phyloP scores from a whole-genome alignment of 2,113 vertebrate genomes.

The Rhinichthys klamathensis region DNA sequence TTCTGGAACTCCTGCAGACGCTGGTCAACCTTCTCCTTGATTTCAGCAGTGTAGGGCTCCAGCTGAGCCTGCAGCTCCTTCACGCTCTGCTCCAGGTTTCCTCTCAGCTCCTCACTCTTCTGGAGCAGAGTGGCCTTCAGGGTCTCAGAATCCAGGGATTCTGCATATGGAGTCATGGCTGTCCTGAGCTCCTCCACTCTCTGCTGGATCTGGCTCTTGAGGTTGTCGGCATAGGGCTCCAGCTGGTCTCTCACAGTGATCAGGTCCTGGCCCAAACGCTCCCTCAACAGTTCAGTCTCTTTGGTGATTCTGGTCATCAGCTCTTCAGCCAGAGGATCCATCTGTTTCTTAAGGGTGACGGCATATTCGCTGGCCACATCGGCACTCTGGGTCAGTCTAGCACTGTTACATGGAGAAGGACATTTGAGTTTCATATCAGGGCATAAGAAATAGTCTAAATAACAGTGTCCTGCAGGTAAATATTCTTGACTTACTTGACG shows the following conservation, averaged over 20 bases:
- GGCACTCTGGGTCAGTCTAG: slow-evolving; percentile 59
- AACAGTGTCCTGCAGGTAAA: neutral
- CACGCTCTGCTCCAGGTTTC: slow-evolving; percentile 65
- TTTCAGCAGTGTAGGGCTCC: slow-evolving; percentile 64
- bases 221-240: slow-evolving; percentile 73
- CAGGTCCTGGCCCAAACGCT: slow-evolving; percentile 69
- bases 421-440: neutral
- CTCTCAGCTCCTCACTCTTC: slow-evolving; percentile 68
- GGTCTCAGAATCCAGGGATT: slow-evolving; percentile 62
- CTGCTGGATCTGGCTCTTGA: slow-evolving; percentile 77
- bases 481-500: slow-evolving; percentile 67
- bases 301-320: slow-evolving; percentile 63
- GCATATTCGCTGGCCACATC: slow-evolving; percentile 66
- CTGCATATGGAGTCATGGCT: slow-evolving; percentile 65
- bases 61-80: slow-evolving; percentile 66
- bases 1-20: slow-evolving; percentile 68
- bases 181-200: slow-evolving; percentile 76
- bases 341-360: slow-evolving; percentile 61
- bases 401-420: slow-evolving; percentile 44
- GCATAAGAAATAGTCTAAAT: neutral
- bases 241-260: slow-evolving; percentile 58
- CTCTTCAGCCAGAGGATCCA: slow-evolving; percentile 64
- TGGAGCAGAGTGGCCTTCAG: slow-evolving; percentile 64
- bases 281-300: slow-evolving; percentile 68
- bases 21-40: slow-evolving; percentile 66